Conservation (phyloP, 1,140 invertebrate species). For the Solenopsis fugax region DNA sequence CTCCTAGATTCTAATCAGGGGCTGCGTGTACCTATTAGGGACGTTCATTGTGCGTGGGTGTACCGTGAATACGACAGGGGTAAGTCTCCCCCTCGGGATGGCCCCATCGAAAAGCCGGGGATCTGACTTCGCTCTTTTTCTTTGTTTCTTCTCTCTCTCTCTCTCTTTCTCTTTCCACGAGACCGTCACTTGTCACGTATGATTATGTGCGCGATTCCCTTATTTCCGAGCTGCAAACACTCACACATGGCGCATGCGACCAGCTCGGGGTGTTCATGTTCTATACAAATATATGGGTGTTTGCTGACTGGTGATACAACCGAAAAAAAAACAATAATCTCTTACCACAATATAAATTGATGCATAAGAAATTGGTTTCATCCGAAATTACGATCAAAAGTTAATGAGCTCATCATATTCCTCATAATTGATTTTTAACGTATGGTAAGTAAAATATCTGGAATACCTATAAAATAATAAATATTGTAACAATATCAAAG, state of each 20-base stretch:
- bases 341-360: not conserved
- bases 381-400: not conserved
- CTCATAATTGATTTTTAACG: not conserved
- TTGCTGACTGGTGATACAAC: not conserved
- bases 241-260: not conserved
- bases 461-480: not conserved
- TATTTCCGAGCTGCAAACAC: slow-evolving; percentile 68
- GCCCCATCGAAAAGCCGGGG: slow-evolving; percentile 71
- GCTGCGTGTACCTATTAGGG: slow-evolving; percentile 85
- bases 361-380: not conserved
- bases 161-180: slow-evolving; percentile 61
- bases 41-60: slow-evolving; percentile 85
- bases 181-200: slow-evolving; percentile 83
- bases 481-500: not conserved
- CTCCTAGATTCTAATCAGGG: slow-evolving; percentile 84
- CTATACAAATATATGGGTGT: slow-evolving; percentile 11
- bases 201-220: slow-evolving; percentile 80
- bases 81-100: slow-evolving; percentile 73
- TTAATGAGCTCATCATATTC: not conserved
- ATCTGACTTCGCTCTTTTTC: slow-evolving; percentile 64
- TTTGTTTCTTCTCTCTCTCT: slow-evolving; percentile 50
- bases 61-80: slow-evolving; percentile 76
- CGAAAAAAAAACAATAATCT: slow-evolving; percentile 1
- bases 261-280: not conserved
- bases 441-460: not conserved